Conservation (phyloP, 2,888 invertebrate species). For the Drosophila peninsularis region DNA sequence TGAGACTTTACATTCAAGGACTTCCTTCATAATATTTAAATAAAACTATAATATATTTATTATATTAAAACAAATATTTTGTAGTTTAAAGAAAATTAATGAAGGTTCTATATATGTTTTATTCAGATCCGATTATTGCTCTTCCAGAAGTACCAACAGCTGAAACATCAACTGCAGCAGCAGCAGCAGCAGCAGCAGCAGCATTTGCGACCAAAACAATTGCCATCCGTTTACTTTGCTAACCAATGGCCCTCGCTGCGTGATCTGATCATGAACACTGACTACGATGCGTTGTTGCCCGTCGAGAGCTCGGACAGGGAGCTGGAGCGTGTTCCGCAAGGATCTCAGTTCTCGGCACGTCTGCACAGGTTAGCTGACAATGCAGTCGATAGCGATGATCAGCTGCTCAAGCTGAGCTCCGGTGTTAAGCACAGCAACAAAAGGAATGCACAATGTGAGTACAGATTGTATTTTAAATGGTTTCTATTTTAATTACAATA, state of each 20-base stretch:
- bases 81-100: background rate
- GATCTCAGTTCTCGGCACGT: conserved; percentile 62
- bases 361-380: conserved; percentile 61
- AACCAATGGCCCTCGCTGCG: conserved; percentile 80
- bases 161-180: background rate
- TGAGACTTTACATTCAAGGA: too few relatives aligned
- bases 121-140: background rate
- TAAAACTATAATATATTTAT: too few relatives aligned
- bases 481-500: background rate
- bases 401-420: conserved; percentile 28
- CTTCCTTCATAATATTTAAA: too few relatives aligned
- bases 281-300: conserved; percentile 64
- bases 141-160: conserved; percentile 34
- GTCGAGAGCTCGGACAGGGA: conserved; percentile 51
- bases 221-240: conserved; percentile 53
- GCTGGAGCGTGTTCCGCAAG: conserved; percentile 13
- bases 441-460: conserved; percentile 84
- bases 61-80: too few relatives aligned
- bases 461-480: background rate
- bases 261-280: conserved; percentile 70
- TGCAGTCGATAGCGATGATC: conserved; percentile 35
- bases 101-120: background rate
- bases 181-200: conserved; percentile 1
- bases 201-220: conserved; percentile 45
- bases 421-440: conserved; percentile 78